Conservation (phyloP, 2,888 invertebrate genomes). For the Cryptosula pallasiana region DNA sequence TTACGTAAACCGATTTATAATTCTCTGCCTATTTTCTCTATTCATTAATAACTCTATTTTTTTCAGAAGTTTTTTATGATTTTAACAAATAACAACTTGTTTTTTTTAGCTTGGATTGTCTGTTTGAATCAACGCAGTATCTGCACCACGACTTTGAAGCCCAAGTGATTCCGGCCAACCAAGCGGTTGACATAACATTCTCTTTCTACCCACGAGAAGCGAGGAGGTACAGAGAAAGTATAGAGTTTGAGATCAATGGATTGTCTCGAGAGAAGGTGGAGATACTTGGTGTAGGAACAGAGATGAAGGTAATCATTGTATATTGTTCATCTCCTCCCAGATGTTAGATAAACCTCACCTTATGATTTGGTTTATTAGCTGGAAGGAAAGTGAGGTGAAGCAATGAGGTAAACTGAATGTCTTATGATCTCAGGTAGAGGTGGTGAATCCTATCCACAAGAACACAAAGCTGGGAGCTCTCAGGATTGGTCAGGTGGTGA, state of each 20-base stretch:
- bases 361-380: too few relatives aligned
- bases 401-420: too few relatives aligned
- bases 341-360: too few relatives aligned
- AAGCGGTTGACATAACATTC: slow-evolving; percentile 40
- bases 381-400: too few relatives aligned
- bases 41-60: too few relatives aligned
- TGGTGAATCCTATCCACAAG: slow-evolving; percentile 47
- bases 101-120: slow-evolving; percentile 47
- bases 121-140: slow-evolving; percentile 40
- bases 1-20: too few relatives aligned
- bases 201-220: slow-evolving; percentile 48
- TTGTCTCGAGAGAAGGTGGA: slow-evolving; percentile 46
- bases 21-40: too few relatives aligned
- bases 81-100: too few relatives aligned
- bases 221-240: slow-evolving; percentile 43
- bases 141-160: slow-evolving; percentile 50
- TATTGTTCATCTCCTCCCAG: too few relatives aligned
- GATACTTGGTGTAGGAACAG: slow-evolving; percentile 46
- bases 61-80: too few relatives aligned
- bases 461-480: slow-evolving; percentile 48
- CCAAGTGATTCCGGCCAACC: slow-evolving; percentile 40
- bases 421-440: too few relatives aligned
- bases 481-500: slow-evolving; percentile 43
- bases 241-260: slow-evolving; percentile 53
- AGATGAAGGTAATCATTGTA: slow-evolving; percentile 44